Percentiles rank a stretch among this genome's conserved stretches.
Conservation (phyloP, 1,140 invertebrate species). For the Subanguina moxae region DNA sequence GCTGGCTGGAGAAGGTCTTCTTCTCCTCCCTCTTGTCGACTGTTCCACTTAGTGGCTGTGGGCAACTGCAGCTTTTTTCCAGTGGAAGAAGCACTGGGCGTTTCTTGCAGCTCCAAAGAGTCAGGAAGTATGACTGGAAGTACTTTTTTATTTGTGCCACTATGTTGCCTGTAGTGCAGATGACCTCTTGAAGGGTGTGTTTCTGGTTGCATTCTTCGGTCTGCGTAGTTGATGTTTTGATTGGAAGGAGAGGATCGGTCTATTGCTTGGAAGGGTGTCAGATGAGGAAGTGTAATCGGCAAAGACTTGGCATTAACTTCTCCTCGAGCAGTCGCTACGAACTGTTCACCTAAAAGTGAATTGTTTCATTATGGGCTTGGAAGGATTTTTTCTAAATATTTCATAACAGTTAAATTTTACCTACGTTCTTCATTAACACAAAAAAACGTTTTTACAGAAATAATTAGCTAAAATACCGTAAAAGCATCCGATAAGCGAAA, state of each 20-base stretch:
- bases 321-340: constrained; percentile 7
- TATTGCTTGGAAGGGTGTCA: constrained; percentile 12
- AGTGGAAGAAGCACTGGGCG: constrained; percentile 12
- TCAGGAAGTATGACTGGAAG: constrained; percentile 2
- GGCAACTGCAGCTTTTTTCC: background rate
- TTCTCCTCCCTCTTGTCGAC: background rate
- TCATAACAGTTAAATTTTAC: too few species aligned
- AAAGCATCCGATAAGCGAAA: too few species aligned
- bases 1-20: background rate
- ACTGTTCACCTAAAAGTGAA: constrained; percentile 18
- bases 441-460: too few species aligned
- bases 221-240: constrained; percentile 9
- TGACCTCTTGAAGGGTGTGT: background rate
- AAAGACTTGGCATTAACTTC: constrained; percentile 10
- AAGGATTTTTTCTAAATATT: too few species aligned
- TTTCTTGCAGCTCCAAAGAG: background rate
- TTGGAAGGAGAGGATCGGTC: background rate
- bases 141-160: background rate
- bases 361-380: too few species aligned
- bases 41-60: constrained; percentile 13
- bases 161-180: background rate
- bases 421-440: too few species aligned
- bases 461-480: too few species aligned
- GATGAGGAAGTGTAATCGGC: constrained; percentile 26
- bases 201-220: constrained; percentile 1